Evolutionary conservation across 2,113 vertebrate species (phyloP).

Genomic region (Hypanus sabinus): DNA sequence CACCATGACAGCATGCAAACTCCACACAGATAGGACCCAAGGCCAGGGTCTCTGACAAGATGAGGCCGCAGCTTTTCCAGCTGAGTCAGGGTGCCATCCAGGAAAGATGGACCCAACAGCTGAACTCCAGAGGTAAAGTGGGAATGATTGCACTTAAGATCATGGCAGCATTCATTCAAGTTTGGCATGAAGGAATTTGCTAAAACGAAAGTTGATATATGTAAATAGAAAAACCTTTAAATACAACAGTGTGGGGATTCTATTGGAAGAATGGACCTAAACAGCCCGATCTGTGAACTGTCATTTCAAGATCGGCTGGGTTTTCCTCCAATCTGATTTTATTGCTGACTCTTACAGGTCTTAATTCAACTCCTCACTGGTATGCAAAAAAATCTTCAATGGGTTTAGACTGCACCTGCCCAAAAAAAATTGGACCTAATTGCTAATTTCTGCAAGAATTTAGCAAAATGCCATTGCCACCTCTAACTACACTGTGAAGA

Average conservation of each 20-base stretch:
- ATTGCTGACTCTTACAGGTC: not conserved
- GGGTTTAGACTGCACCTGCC: not conserved
- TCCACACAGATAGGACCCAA: too few species aligned
- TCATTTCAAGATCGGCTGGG: not conserved
- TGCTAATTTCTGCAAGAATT: not conserved
- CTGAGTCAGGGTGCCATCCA: too few species aligned
- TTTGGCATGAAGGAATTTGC: too few species aligned
- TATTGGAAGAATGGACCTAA: not conserved
- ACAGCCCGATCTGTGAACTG: not conserved
- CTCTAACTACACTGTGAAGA: not conserved
- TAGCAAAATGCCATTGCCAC: not conserved
- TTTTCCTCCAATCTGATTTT: not conserved
- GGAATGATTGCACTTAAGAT: too few species aligned
- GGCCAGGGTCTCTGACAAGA: too few species aligned
- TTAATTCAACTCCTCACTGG: not conserved
- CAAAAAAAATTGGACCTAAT: not conserved
- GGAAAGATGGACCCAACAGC: too few species aligned
- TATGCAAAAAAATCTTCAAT: not conserved
- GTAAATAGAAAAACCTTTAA: not conserved
- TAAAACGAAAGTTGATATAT: too few species aligned
- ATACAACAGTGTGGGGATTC: not conserved
- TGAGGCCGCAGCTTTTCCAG: too few species aligned
- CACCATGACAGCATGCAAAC: too few species aligned
- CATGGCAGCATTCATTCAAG: too few species aligned
- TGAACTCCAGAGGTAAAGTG: too few species aligned